Percentiles rank a stretch among this genome's conserved stretches.
phyloP scores from a whole-genome alignment of 2,113 vertebrate species.

The Ceuthmochares aereus region DNA sequence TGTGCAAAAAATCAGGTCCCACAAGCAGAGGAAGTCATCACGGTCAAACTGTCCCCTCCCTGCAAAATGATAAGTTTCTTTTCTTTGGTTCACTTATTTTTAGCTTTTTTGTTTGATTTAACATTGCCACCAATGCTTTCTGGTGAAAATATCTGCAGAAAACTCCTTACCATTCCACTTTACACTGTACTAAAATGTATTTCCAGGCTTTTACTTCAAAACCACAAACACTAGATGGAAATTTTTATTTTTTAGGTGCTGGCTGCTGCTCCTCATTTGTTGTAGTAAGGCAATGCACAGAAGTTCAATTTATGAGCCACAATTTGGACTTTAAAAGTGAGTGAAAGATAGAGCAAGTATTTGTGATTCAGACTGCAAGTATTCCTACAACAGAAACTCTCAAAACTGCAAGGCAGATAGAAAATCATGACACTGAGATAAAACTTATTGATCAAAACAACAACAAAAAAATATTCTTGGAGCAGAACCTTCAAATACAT shows the following conservation, averaged over 20 bases:
- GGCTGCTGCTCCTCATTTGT: background rate
- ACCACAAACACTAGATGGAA: background rate
- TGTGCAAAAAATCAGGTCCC: background rate
- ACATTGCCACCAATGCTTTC: background rate
- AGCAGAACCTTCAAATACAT: background rate
- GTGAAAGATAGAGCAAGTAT: background rate
- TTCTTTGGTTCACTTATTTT: background rate
- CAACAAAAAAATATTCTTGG: background rate
- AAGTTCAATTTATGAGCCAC: background rate
- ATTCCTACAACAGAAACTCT: background rate
- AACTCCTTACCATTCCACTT: background rate
- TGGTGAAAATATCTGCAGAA: background rate
- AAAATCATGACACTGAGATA: background rate
- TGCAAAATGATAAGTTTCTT: background rate
- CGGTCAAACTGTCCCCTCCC: background rate
- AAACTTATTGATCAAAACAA: background rate
- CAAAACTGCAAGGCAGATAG: background rate
- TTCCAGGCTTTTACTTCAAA: background rate
- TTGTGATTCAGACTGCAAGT: background rate
- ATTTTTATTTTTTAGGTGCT: background rate
- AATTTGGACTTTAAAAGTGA: background rate
- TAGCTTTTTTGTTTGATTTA: background rate
- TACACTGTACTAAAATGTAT: background rate
- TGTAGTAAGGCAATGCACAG: background rate
- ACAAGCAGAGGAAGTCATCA: background rate